Evolutionary conservation across 2,888 invertebrate genomes (phyloP), one percentile per base, ranked within the genome.

Genomic region (Adela reaumurella): DNA sequence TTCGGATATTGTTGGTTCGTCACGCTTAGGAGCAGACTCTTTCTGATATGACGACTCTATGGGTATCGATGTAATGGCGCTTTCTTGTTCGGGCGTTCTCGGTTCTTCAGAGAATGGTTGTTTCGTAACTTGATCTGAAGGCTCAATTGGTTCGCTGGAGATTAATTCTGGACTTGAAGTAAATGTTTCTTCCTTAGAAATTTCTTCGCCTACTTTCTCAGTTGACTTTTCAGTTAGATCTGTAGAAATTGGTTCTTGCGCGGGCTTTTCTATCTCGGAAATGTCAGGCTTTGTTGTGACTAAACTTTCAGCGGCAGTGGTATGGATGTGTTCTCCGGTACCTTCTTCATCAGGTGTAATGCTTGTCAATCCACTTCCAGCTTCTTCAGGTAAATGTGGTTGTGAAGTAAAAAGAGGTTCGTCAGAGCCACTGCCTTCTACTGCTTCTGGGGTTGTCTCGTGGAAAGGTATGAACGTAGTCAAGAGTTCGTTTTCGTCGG

Each of bases 351-450:
- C 42, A 49, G 52, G 54, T 50, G 59, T 58, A 45, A 58, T 56
- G 18, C 53, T 17, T 17, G 43, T 45, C 45, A 59, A 56, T 49
- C 49, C 16, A 54, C 52, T 51, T 24, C 18, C 29, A 29, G 28
- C 35, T 19, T 43, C 43, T 17, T 43, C 43, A 16, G 17, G 6
- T 8, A 43, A 43, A 18, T 16, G 19, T 10, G 43, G 17, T 6
- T 43, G 18, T 6, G 43, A 17, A 10, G 51, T 56, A 20, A 49
- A 46, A 11, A 50, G 46, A 35, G 46, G 45, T 14, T 17, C 24
- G 18, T 49, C 17, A 51, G 74, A 73, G 46, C 74, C 76, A 61
- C 74, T 74, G 48, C 76, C 77, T 64, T 76, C 76, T 42, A 65
- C 62, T 49, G 61, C 57, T 63, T 70, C 64, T 61, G 70, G 66